A percentile compares a stretch with the other conserved stretches of the same genome.
Evolutionary conservation across 2,797 vertebrate genomes (phyloP).

Genomic region (Tenualosa thibaudeaui): DNA sequence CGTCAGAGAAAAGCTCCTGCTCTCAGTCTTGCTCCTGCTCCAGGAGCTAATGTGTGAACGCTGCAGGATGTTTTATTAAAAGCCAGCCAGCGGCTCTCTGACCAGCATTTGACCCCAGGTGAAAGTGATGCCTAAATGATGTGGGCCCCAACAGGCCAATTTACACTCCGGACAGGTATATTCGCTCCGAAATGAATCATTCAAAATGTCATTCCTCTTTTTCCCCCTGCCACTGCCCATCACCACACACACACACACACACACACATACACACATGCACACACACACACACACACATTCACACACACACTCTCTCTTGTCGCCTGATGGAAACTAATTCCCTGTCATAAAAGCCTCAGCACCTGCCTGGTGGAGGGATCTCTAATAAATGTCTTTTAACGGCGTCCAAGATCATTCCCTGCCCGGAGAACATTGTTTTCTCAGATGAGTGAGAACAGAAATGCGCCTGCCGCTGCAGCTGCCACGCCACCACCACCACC

Average conservation of each 20-base stretch:
- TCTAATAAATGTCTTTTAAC: slow-evolving; percentile 25
- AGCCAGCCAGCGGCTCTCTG: slow-evolving; percentile 34
- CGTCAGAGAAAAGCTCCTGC: no score
- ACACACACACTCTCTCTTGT: slow-evolving; percentile 20
- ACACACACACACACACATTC: not conserved
- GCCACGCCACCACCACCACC: no score
- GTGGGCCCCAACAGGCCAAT: slow-evolving; percentile 53
- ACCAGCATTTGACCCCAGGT: slow-evolving; percentile 49
- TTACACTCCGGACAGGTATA: slow-evolving; percentile 54
- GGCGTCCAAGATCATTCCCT: slow-evolving; percentile 5
- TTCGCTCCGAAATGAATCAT: slow-evolving; percentile 54
- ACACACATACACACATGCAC: not conserved
- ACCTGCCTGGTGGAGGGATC: slow-evolving; percentile 6
- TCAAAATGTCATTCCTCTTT: slow-evolving; percentile 49
- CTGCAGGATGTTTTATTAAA: slow-evolving; percentile 57
- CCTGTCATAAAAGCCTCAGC: slow-evolving; percentile 23
- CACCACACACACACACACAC: not conserved
- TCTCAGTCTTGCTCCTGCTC: slow-evolving; percentile 19
- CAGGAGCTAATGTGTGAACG: slow-evolving; percentile 37
- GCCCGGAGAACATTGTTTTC: slow-evolving; percentile 21
- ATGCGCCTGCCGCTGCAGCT: not conserved
- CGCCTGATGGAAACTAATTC: slow-evolving; percentile 26
- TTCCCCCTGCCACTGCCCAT: not conserved
- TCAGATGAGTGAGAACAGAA: slow-evolving; percentile 16
- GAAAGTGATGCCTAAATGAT: slow-evolving; percentile 49